Percentiles rank a stretch among this genome's conserved stretches.
Conservation (phyloP, 2,888 invertebrate species). For the Ephialtes manifestator region DNA sequence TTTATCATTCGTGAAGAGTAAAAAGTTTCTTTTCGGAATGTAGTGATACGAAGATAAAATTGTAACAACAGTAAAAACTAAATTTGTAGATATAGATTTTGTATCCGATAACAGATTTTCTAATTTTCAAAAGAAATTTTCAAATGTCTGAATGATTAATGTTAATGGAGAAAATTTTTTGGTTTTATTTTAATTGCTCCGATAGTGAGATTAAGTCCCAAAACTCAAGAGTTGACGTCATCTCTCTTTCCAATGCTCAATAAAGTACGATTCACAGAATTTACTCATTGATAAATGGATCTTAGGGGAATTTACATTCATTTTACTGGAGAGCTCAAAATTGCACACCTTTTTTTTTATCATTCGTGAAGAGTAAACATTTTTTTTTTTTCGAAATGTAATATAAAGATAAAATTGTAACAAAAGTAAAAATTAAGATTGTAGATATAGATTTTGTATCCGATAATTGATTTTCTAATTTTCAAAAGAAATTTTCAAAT, state of each 20-base stretch:
- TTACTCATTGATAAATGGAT: background rate
- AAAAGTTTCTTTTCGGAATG: background rate
- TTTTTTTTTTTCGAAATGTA: background rate
- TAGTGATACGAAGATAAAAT: background rate
- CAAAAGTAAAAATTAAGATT: background rate
- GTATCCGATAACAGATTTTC: too few relatives aligned
- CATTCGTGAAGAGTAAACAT: background rate
- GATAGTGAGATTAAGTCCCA: slow-evolving; percentile 77
- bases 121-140: too few relatives aligned
- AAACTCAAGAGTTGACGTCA: slow-evolving; percentile 14
- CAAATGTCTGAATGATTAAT: too few relatives aligned
- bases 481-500: too few relatives aligned
- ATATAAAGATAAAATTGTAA: background rate
- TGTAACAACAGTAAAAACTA: background rate
- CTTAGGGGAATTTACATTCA: background rate
- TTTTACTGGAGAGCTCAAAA: background rate
- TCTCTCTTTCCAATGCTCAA: background rate
- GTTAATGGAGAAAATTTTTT: too few relatives aligned
- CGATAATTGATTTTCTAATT: too few relatives aligned
- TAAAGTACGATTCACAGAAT: background rate
- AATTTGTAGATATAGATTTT: too few relatives aligned
- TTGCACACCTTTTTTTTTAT: background rate
- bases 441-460: too few relatives aligned
- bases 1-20: background rate
- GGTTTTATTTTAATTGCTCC: slow-evolving; percentile 52